These are phyloP conservation scores for Andrena camellia DNA, from an alignment of 2,888 invertebrate genomes.

Conservation along the genomic window DNA sequence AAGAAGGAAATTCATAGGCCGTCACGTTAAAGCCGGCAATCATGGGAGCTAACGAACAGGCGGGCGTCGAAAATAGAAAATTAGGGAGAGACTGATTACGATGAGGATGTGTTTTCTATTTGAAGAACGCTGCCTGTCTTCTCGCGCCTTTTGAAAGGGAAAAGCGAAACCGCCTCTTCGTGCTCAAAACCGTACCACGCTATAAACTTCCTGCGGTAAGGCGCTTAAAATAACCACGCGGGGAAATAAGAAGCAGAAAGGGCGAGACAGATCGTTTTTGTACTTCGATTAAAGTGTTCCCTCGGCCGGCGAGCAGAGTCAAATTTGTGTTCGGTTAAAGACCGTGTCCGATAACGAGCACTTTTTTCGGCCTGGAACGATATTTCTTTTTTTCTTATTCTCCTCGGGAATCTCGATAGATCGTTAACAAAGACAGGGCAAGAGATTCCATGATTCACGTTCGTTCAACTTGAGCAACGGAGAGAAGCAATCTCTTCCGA, in stretches of 20 bases:
- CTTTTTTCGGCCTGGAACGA: neutral
- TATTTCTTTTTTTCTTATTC: neutral
- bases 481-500: neutral
- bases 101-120: conserved; percentile 58
- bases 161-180: conserved; percentile 58
- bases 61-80: conserved; percentile 29
- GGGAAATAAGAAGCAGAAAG: conserved; percentile 62
- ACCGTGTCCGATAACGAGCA: conserved; percentile 1
- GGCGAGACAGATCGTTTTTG: conserved; percentile 56
- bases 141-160: conserved; percentile 56
- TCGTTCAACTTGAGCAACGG: conserved; percentile 12
- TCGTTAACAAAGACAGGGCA: conserved; percentile 39
- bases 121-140: conserved; percentile 49
- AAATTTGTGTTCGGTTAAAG: conserved; percentile 29
- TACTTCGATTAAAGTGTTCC: conserved; percentile 63
- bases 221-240: conserved; percentile 75
- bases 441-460: conserved; percentile 35
- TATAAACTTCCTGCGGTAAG: conserved; percentile 77
- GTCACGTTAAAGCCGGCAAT: neutral
- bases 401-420: conserved; percentile 11
- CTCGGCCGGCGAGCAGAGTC: conserved; percentile 6
- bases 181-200: conserved; percentile 66
- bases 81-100: conserved; percentile 44
- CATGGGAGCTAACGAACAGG: neutral
- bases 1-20: neutral